These are phyloP conservation scores for Anseranas semipalmata DNA, from an alignment of 2,113 vertebrate genomes.

Conservation along the genomic window DNA sequence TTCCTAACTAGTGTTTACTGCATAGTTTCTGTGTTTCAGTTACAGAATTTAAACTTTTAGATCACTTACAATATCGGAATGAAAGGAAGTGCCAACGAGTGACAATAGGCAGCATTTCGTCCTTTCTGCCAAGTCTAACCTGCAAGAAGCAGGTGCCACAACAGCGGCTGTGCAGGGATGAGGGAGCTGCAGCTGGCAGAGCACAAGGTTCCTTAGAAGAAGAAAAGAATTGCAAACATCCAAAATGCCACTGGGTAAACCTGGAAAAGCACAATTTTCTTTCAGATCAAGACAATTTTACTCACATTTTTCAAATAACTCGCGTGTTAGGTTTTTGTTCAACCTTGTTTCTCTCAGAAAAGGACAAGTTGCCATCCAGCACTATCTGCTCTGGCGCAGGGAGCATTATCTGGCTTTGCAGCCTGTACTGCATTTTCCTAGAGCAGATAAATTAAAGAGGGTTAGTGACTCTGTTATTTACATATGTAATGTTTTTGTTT, in stretches of 20 bases:
- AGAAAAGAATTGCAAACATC: background rate
- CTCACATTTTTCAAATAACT: background rate
- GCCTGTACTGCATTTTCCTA: background rate
- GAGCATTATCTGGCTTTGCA: conserved; percentile 40
- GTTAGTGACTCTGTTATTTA: conserved; percentile 20
- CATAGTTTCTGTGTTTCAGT: background rate
- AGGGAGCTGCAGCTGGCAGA: background rate
- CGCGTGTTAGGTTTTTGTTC: background rate
- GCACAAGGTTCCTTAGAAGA: background rate
- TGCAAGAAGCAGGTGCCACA: background rate
- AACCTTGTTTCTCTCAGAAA: background rate
- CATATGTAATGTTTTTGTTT: conserved; percentile 1
- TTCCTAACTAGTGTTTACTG: rapidly evolving
- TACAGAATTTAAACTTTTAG: background rate
- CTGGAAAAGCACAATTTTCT: background rate
- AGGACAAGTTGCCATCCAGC: background rate
- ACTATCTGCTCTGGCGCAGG: conserved; percentile 32
- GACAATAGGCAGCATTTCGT: background rate
- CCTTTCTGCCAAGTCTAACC: background rate
- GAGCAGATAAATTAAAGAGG: conserved; percentile 25
- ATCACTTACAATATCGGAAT: background rate
- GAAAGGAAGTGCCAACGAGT: background rate
- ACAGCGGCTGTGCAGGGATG: background rate
- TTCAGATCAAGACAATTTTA: background rate
- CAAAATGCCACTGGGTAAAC: background rate